These are phyloP conservation scores for Stegodyphus mimosarum DNA, from an alignment of 1,140 invertebrate genomes.

Conservation along the genomic window DNA sequence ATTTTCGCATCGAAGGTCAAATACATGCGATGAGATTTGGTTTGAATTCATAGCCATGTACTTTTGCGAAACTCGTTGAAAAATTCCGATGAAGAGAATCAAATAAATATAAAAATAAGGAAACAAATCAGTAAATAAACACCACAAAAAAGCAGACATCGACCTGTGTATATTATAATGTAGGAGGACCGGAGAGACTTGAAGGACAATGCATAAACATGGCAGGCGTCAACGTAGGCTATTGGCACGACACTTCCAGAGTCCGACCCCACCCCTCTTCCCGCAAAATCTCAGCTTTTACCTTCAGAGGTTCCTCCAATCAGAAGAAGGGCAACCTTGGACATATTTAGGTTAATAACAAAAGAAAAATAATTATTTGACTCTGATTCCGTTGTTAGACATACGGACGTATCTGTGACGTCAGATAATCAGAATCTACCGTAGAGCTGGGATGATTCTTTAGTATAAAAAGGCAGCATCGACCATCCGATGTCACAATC, in stretches of 20 bases:
- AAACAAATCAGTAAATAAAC: too few relatives aligned
- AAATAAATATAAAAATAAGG: too few relatives aligned
- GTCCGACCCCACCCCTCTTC: constrained; percentile 18
- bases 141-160: neutral
- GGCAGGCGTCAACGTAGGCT: too few relatives aligned
- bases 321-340: constrained; percentile 47
- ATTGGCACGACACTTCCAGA: neutral
- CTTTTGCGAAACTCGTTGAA: too few relatives aligned
- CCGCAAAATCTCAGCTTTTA: constrained; percentile 5
- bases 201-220: neutral
- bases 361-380: constrained; percentile 54
- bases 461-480: constrained; percentile 31
- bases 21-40: too few relatives aligned
- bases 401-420: constrained; percentile 18
- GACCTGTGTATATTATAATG: neutral
- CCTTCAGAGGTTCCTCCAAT: neutral
- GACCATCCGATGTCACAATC: constrained; percentile 28
- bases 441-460: constrained; percentile 9
- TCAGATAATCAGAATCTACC: constrained; percentile 20
- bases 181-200: neutral
- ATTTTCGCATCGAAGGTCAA: too few relatives aligned
- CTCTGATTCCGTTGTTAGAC: constrained; percentile 9
- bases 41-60: too few relatives aligned
- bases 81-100: too few relatives aligned
- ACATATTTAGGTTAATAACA: constrained; percentile 52